These are phyloP conservation scores for Punctoribates punctum DNA, from an alignment of 2,888 invertebrate genomes.

Conservation along the genomic window DNA sequence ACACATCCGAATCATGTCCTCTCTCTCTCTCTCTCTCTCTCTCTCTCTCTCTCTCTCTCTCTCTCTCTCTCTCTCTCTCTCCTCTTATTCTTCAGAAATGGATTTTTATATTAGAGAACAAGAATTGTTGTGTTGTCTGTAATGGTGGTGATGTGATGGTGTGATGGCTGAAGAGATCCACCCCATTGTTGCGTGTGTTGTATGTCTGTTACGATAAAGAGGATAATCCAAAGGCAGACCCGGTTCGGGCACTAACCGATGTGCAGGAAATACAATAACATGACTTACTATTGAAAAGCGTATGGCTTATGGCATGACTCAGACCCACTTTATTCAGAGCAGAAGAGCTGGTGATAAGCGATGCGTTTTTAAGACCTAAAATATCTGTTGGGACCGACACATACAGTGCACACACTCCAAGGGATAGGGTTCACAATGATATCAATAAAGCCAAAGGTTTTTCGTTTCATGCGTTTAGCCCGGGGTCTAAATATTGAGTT, in stretches of 20 bases:
- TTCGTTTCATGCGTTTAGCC: constrained; percentile 29
- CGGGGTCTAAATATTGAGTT: constrained; percentile 8
- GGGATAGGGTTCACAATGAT: constrained; percentile 32
- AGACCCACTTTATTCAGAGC: constrained; percentile 6
- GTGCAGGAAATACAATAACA: constrained; percentile 27
- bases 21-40: constrained; percentile 1
- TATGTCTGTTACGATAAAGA: constrained; percentile 12
- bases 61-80: constrained; percentile 19
- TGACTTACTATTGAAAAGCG: neutral
- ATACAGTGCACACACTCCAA: neutral
- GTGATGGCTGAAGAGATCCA: constrained; percentile 31
- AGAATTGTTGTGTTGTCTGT: neutral
- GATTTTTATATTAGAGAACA: neutral
- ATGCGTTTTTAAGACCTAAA: constrained; percentile 9
- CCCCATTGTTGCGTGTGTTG: constrained; percentile 35
- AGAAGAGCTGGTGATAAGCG: constrained; percentile 18
- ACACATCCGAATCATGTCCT: neutral
- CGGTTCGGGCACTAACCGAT: constrained; percentile 27
- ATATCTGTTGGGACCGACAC: neutral
- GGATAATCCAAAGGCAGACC: constrained; percentile 30
- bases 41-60: constrained; percentile 31
- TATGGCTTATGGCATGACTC: constrained; percentile 16
- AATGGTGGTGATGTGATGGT: constrained; percentile 20
- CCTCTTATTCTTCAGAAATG: neutral
- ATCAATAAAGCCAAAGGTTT: constrained; percentile 26